Evolutionary conservation across 2,797 vertebrate species (phyloP).

Genomic region (Crenichthys baileyi): DNA sequence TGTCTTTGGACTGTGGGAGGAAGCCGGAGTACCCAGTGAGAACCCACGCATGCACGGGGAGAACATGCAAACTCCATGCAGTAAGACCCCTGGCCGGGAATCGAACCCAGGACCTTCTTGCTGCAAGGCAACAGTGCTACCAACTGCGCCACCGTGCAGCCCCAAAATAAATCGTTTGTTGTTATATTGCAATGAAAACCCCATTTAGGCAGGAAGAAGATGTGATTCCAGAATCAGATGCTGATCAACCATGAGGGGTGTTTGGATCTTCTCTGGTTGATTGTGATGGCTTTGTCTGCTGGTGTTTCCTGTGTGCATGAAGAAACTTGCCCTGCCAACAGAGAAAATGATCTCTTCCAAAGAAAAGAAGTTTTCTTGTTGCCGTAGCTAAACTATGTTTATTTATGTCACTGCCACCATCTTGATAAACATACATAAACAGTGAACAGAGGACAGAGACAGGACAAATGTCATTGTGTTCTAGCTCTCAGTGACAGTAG

Average conservation of each 20-base stretch:
- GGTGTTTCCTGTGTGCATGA: constrained; percentile 65
- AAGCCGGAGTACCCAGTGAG: too few species aligned
- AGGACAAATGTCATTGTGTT: constrained; percentile 57
- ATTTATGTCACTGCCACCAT: constrained; percentile 67
- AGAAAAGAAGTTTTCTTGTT: constrained; percentile 46
- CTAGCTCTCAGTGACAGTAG: constrained; percentile 44
- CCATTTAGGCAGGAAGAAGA: constrained; percentile 12
- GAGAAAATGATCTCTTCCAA: constrained; percentile 46
- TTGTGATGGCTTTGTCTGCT: constrained; percentile 56
- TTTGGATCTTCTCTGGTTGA: constrained; percentile 59
- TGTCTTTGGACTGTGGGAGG: too few species aligned
- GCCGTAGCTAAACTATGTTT: constrained; percentile 36
- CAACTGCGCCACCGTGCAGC: too few species aligned
- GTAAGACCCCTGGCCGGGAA: too few species aligned
- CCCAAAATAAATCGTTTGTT: constrained; percentile 32
- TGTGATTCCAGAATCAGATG: constrained; percentile 56
- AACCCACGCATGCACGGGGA: too few species aligned
- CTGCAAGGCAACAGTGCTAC: too few species aligned
- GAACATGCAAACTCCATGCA: too few species aligned
- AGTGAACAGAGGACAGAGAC: constrained; percentile 53
- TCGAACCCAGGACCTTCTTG: too few species aligned
- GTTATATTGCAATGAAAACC: constrained; percentile 38
- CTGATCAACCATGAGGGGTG: constrained; percentile 62
- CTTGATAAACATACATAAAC: constrained; percentile 69
- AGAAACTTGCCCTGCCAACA: constrained; percentile 61